Percentiles rank a stretch among this genome's conserved stretches.
Evolutionary conservation across 2,888 invertebrate genomes (phyloP).

Genomic region (Oasisia sp.): DNA sequence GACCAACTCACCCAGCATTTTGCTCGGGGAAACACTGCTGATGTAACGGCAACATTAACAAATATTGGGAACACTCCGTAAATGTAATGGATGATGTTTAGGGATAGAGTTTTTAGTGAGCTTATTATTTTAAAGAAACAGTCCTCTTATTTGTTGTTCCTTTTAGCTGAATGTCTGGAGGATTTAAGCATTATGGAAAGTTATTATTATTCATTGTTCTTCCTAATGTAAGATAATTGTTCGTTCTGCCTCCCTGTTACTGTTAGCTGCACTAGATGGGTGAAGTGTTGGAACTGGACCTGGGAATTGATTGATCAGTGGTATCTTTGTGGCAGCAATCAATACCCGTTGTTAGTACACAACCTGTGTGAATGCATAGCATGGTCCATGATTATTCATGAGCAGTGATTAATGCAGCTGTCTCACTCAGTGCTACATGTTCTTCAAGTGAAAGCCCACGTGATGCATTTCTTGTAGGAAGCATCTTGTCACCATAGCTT

Average conservation of each 20-base stretch:
- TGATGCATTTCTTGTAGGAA: neutral
- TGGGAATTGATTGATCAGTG: neutral
- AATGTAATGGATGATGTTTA: too few relatives aligned
- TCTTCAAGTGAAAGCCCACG: neutral
- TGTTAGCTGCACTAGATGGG: neutral
- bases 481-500: neutral
- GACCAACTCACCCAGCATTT: too few relatives aligned
- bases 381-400: neutral
- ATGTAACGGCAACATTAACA: too few relatives aligned
- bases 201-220: neutral
- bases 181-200: too few relatives aligned
- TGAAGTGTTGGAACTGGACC: neutral
- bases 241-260: neutral
- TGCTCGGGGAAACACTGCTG: too few relatives aligned
- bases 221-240: neutral
- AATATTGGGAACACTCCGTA: too few relatives aligned
- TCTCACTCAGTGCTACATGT: neutral
- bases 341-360: neutral
- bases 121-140: too few relatives aligned
- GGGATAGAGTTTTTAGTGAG: too few relatives aligned
- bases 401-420: neutral
- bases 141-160: too few relatives aligned
- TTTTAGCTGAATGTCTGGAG: too few relatives aligned
- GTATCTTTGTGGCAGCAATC: neutral
- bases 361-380: neutral